Evolutionary conservation across 2,113 vertebrate species (phyloP).

Genomic region (Rafetus swinhoei): DNA sequence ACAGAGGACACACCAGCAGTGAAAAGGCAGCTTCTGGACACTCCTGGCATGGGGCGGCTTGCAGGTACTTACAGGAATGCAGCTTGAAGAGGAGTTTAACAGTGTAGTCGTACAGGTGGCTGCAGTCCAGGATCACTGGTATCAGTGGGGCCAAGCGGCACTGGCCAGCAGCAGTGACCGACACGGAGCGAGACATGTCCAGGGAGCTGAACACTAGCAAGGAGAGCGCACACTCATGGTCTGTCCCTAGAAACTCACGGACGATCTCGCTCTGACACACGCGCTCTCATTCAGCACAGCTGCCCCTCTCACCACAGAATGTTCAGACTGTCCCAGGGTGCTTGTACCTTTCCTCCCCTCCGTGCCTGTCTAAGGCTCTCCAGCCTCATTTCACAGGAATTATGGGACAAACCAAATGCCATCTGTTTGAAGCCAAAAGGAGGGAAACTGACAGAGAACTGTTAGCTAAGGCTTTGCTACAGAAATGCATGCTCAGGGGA

Average conservation of each 20-base stretch:
- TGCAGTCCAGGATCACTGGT: conserved; percentile 95
- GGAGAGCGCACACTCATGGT: background rate
- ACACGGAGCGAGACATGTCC: conserved; percentile 97
- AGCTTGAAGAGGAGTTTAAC: conserved; percentile 99
- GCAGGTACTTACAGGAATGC: conserved; percentile 92
- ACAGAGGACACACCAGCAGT: too few relatives aligned
- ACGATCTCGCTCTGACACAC: background rate
- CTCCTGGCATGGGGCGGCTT: background rate
- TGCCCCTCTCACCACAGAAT: background rate
- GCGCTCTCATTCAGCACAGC: background rate
- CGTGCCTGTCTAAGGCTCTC: background rate
- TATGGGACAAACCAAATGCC: background rate
- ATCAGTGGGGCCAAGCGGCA: conserved; percentile 97
- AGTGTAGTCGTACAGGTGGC: conserved; percentile 96
- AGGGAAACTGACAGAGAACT: background rate
- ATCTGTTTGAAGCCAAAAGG: background rate
- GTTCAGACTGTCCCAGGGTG: background rate
- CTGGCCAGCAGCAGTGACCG: conserved; percentile 92
- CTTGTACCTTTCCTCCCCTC: background rate
- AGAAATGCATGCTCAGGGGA: background rate
- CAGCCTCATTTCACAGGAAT: background rate
- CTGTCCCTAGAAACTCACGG: background rate
- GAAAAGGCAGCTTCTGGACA: background rate
- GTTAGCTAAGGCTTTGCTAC: background rate
- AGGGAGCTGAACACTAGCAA: conserved; percentile 92